Evolutionary conservation across 2,888 invertebrate species (phyloP).

Genomic region (Phengaris alcon): DNA sequence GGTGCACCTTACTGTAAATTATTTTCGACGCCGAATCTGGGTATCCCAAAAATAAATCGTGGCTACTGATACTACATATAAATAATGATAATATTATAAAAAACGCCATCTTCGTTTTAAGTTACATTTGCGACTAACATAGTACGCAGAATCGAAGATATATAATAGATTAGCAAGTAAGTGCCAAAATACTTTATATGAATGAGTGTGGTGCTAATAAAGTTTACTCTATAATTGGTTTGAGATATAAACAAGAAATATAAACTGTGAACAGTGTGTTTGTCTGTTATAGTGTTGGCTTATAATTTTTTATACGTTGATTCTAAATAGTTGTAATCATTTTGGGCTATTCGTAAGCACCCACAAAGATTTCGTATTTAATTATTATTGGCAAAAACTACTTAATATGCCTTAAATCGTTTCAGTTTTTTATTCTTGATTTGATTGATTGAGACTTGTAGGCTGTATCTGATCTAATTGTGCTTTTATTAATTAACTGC

Average conservation of each 20-base stretch:
- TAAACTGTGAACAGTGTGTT: background rate
- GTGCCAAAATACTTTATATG: slow-evolving; percentile 23
- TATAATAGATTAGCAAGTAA: slow-evolving; percentile 22
- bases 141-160: background rate
- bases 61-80: slow-evolving; percentile 28
- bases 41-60: slow-evolving; percentile 52
- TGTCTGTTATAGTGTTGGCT: background rate
- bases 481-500: no score
- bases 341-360: no score
- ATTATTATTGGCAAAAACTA: no score
- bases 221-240: slow-evolving; percentile 22
- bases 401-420: no score
- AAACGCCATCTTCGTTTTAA: slow-evolving; percentile 32
- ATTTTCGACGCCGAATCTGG: slow-evolving; percentile 56
- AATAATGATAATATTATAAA: slow-evolving; percentile 31
- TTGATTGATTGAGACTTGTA: no score
- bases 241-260: background rate
- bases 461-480: no score
- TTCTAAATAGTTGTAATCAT: no score
- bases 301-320: no score
- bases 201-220: slow-evolving; percentile 18
- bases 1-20: slow-evolving; percentile 62
- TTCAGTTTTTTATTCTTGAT: no score
- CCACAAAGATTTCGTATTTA: no score
- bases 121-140: background rate